Evolutionary conservation across 2,797 vertebrate species (phyloP), one percentile per base, ranked within the genome.

Genomic region (Aulostomus chinensis): DNA sequence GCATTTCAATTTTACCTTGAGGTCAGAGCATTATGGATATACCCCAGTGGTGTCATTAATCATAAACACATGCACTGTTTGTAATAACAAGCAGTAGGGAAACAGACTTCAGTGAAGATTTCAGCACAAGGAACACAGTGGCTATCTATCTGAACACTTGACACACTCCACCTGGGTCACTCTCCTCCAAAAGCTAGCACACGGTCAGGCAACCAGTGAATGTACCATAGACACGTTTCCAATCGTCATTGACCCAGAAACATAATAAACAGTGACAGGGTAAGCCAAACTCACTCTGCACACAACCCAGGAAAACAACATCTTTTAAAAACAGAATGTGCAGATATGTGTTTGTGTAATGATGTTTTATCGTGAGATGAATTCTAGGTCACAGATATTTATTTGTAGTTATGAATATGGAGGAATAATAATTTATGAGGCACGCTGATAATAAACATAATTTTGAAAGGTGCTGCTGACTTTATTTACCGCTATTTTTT

Each of bases 1-100:
- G 84, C 80, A 84, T 88, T 88, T 88, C 81, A 83, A 88, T 87
- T 87, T 80, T 83, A 83, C 76, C 83, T 81, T 65, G 82, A 84
- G 82, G 88, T 88, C 79, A 83, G 24, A 73, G 73, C 56, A 65
- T 82, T 84, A 80, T 69, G 60, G 74, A 76, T 76, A 72, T 26
- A 83, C 48, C 79, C 70, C 66, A 60, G 31, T 53, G 72, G 77
- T 67, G 76, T 81, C 83, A 86, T 88, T 84, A 84, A 88, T 88
- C 86, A 86, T 80, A 82, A 79, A 81, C 68, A 76, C 42, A 77
- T 58, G 64, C 64, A 75, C 24, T 68, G 61, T 73, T 55, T 73
- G 76, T 75, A 83, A 80, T 82, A 83, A 75, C 75, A 81, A 65
- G 52, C 73, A 56, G 66, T 52, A 16, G 49, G 42, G 39, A 56